Evolutionary conservation across 92 coral and sea anemone species (phyloP).

Genomic region (Siderastrea siderea): DNA sequence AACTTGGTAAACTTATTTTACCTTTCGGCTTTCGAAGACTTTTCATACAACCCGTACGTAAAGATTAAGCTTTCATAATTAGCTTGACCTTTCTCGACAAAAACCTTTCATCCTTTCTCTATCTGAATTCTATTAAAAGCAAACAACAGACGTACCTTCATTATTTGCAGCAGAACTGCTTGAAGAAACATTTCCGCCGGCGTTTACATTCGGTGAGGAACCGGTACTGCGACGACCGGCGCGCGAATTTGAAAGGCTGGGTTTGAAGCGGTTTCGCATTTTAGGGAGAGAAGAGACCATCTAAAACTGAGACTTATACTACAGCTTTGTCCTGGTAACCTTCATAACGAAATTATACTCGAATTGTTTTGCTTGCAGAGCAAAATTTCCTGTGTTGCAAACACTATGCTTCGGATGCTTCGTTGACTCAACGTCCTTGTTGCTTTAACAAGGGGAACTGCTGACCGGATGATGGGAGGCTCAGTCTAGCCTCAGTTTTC

Average conservation of each 20-base stretch:
- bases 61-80: neutral
- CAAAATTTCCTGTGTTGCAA: neutral
- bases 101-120: neutral
- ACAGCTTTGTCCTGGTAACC: neutral
- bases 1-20: no score
- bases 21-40: no score
- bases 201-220: neutral
- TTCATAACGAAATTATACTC: neutral
- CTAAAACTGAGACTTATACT: neutral
- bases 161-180: neutral
- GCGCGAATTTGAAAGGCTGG: conserved; percentile 11
- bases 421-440: neutral
- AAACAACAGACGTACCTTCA: neutral
- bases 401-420: neutral
- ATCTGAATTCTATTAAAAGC: neutral
- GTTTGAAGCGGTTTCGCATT: conserved; percentile 49
- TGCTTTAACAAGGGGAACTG: neutral
- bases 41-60: no score
- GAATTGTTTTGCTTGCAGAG: neutral
- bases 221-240: conserved; percentile 1
- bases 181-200: neutral
- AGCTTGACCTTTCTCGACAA: no score
- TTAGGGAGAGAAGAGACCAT: neutral
- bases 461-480: neutral
- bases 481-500: neutral